phyloP scores from a whole-genome alignment of 1,140 invertebrate genomes.

The Gryllus bimaculatus region DNA sequence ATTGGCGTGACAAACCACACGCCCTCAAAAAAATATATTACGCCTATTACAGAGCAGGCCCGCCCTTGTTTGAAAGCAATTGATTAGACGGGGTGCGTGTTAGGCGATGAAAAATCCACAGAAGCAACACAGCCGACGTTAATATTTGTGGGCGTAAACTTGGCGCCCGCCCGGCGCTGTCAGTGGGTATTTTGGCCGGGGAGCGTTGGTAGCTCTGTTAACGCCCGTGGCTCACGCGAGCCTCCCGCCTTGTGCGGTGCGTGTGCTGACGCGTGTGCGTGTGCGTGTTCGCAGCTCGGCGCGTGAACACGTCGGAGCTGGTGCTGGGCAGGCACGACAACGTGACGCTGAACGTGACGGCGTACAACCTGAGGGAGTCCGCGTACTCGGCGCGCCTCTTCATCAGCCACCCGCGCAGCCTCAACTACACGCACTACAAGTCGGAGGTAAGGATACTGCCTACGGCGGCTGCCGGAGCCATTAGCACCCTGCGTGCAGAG shows the following conservation, averaged over 20 bases:
- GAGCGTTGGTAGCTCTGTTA: too few species aligned
- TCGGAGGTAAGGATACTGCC: slow-evolving; percentile 10
- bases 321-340: slow-evolving; percentile 66
- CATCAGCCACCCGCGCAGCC: slow-evolving; percentile 62
- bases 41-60: background rate
- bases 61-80: background rate
- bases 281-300: slow-evolving; percentile 7
- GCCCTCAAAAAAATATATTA: background rate
- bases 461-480: too few species aligned
- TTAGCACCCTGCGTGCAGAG: too few species aligned
- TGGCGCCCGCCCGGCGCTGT: background rate
- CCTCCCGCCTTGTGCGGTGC: too few species aligned
- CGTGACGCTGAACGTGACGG: slow-evolving; percentile 62
- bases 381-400: slow-evolving; percentile 84
- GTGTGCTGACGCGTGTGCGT: background rate
- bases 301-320: slow-evolving; percentile 33
- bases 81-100: background rate
- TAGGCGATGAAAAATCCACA: background rate
- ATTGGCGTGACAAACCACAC: background rate
- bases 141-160: background rate
- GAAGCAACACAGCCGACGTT: background rate
- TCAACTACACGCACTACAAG: slow-evolving; percentile 57
- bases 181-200: background rate
- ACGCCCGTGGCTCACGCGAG: too few species aligned
- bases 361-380: slow-evolving; percentile 73